phyloP scores from a whole-genome alignment of 1,140 invertebrate genomes.

The Neodiprion lecontei region DNA sequence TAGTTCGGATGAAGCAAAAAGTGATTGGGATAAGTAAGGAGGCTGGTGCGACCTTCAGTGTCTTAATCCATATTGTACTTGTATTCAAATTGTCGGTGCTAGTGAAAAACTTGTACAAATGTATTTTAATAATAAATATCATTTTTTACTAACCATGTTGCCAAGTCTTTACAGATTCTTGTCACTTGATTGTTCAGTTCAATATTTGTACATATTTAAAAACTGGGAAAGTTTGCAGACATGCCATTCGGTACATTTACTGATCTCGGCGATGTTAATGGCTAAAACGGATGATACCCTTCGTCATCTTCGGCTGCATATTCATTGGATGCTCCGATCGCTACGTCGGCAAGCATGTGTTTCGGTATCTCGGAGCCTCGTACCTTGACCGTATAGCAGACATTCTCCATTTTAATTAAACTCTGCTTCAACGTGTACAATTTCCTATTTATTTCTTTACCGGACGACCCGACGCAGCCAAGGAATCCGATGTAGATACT shows the following conservation, averaged over 20 bases:
- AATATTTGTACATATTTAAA: not conserved
- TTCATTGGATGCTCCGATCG: slow-evolving; percentile 50
- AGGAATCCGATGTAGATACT: slow-evolving; percentile 77
- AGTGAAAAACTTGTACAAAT: not conserved
- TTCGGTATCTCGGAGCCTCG: slow-evolving; percentile 80
- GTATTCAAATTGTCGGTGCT: not conserved
- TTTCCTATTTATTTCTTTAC: slow-evolving; percentile 78
- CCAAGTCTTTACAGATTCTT: not conserved
- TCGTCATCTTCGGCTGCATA: slow-evolving; percentile 57
- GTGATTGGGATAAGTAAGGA: slow-evolving; percentile 13
- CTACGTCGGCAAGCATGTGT: slow-evolving; percentile 69
- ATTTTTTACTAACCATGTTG: not conserved
- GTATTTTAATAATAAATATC: slow-evolving; percentile 1
- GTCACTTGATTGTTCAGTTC: not conserved
- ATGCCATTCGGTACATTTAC: no score
- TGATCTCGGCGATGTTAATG: not conserved
- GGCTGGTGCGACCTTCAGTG: not conserved
- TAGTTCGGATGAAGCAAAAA: slow-evolving; percentile 31
- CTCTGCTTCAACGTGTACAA: slow-evolving; percentile 73
- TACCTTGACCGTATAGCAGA: slow-evolving; percentile 84
- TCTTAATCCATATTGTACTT: not conserved
- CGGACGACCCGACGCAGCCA: slow-evolving; percentile 60
- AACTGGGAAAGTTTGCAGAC: not conserved
- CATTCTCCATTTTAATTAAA: slow-evolving; percentile 82
- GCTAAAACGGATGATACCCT: slow-evolving; percentile 48